These are phyloP conservation scores for Idaea straminata DNA, from an alignment of 2,888 invertebrate genomes.

Conservation along the genomic window DNA sequence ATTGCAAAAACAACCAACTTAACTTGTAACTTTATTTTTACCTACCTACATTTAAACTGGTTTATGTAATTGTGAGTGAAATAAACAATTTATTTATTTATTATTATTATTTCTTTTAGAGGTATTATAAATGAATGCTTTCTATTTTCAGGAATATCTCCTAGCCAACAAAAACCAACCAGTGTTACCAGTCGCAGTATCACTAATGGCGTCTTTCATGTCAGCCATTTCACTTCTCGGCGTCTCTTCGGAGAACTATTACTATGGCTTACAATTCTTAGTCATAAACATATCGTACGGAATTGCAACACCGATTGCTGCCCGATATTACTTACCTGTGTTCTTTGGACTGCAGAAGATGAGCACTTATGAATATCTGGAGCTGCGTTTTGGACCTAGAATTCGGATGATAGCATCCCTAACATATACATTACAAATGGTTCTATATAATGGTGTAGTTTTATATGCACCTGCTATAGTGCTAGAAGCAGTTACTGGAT, in stretches of 20 bases:
- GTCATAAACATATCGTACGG: constrained; percentile 87
- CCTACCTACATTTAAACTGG: too few relatives aligned
- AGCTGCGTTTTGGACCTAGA: constrained; percentile 88
- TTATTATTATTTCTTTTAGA: not conserved
- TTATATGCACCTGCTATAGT: constrained; percentile 96
- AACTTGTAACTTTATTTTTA: too few relatives aligned
- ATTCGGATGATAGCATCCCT: constrained; percentile 89
- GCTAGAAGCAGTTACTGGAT: constrained; percentile 90
- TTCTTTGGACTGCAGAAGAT: constrained; percentile 90
- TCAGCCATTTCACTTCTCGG: constrained; percentile 93
- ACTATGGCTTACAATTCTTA: constrained; percentile 90
- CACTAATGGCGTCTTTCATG: constrained; percentile 95
- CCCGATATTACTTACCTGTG: constrained; percentile 89
- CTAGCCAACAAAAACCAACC: constrained; percentile 90
- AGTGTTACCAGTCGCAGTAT: constrained; percentile 90
- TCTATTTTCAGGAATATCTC: constrained; percentile 85
- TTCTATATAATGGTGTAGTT: constrained; percentile 94
- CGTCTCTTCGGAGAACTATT: constrained; percentile 92
- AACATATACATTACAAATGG: constrained; percentile 93
- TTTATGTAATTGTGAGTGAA: too few relatives aligned
- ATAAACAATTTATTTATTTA: too few relatives aligned
- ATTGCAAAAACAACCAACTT: too few relatives aligned
- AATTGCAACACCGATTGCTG: constrained; percentile 87
- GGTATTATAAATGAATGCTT: not conserved
- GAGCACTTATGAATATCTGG: constrained; percentile 95